phyloP scores from a whole-genome alignment of 2,113 vertebrate species.

The Aegithalos caudatus region DNA sequence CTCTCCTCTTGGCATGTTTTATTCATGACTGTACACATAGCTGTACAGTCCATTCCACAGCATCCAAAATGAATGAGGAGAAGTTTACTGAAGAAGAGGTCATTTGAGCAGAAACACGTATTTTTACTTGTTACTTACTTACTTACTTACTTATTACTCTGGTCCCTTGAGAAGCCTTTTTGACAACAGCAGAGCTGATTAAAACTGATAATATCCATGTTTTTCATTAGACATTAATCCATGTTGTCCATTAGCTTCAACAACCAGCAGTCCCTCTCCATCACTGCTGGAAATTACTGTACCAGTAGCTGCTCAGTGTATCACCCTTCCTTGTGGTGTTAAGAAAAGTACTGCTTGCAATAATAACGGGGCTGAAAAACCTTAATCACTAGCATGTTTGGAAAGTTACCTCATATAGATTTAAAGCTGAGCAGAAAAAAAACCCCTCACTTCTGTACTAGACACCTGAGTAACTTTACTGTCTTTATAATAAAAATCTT shows the following conservation, averaged over 20 bases:
- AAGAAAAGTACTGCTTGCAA: neutral
- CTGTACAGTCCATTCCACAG: neutral
- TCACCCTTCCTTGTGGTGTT: neutral
- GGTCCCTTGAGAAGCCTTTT: neutral
- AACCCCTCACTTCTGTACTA: neutral
- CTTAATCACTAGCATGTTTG: neutral
- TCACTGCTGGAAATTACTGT: neutral
- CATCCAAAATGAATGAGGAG: neutral
- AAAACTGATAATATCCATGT: neutral
- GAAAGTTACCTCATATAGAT: neutral
- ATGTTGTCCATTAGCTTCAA: neutral
- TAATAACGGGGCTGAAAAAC: neutral
- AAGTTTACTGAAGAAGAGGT: neutral
- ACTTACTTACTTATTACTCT: neutral
- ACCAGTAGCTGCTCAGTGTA: neutral
- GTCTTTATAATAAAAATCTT: conserved; percentile 18
- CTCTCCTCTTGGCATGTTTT: neutral
- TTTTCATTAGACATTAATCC: neutral
- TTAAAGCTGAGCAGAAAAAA: neutral
- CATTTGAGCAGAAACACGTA: neutral
- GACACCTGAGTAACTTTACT: neutral
- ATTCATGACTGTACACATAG: neutral
- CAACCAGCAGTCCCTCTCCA: neutral
- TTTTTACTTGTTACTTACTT: neutral
- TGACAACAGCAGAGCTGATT: neutral